Conservation (phyloP, 2,888 invertebrate species). For the Thyatira batis region DNA sequence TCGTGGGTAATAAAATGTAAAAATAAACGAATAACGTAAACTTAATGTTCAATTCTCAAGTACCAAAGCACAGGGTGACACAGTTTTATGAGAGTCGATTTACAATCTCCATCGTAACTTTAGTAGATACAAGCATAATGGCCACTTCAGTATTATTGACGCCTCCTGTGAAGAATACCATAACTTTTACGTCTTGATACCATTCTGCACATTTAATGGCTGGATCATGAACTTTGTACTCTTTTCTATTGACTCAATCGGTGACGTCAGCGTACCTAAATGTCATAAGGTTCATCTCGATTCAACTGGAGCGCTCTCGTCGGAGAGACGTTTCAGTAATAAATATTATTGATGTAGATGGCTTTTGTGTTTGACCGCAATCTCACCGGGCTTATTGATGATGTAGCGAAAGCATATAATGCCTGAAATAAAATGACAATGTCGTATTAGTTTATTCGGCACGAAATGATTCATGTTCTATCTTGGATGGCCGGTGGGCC, state of each 20-base stretch:
- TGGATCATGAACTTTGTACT: conserved; percentile 31
- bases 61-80: conserved; percentile 22
- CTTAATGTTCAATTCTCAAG: conserved; percentile 15
- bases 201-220: conserved; percentile 42
- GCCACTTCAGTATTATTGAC: conserved; percentile 64
- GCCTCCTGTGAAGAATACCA: conserved; percentile 47
- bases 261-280: conserved; percentile 12
- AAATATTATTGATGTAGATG: not conserved
- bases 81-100: conserved; percentile 56
- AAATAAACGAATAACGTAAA: conserved; percentile 8
- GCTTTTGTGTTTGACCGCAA: no score
- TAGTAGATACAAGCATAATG: conserved; percentile 44
- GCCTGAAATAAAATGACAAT: no score
- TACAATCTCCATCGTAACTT: conserved; percentile 58
- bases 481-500: no score
- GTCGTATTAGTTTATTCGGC: no score
- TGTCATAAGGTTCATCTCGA: conserved; percentile 14
- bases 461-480: no score
- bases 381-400: no score
- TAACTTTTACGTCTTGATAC: conserved; percentile 50
- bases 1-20: conserved; percentile 4
- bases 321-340: not conserved
- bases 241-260: conserved; percentile 11
- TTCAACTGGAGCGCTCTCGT: not conserved
- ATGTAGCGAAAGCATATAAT: no score